Base-by-base conservation (phyloP, 2,888 invertebrate genomes). In the Cryptocephalus moraei region DNA sequence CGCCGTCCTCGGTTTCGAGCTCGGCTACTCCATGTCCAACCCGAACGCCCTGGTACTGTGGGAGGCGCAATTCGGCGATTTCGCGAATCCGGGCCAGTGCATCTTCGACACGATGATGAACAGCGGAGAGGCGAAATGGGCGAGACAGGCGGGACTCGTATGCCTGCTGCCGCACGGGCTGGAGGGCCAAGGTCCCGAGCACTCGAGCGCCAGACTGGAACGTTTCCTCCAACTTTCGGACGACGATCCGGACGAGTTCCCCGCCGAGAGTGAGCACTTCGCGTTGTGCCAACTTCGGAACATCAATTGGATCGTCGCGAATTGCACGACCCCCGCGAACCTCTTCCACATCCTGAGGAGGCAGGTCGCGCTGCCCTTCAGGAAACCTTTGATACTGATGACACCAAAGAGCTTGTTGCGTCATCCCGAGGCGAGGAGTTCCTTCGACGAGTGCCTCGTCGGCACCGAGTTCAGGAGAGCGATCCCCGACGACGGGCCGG, bases 61-160 rank as follows among this genome's bases (percentile, higher is more conserved):
- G 97, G 97, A 99, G 75, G 99, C 96, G 0, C 97, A 99, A 73
- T 99, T 99, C 71, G 99, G 97, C 9, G 99, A 99, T 73, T 99
- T 99, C 74, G 87, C 88, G 75, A 99, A 99, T 73, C 95, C 91
- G 31, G 97, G 96, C 8, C 99, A 99, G 72, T 92, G 92, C 73
- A 91, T 97, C 70, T 92, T 92, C 66, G 92, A 96, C 75, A 88
- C 89, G 74, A 90, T 91, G 73, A 83, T 91, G 62, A 81, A 86
- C 50, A 86, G 86, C 62, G 97, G 97, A 4, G 94, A 97, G 75
- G 85, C 91, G 52, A 97, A 99, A 75, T 97, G 96, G 96, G 90
- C 94, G 57, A 82, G 96, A 47, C 96, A 97, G 76, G 91, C 91
- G 51, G 96, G 96, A 48, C 75, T 99, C 52, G 94, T 96, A 34